These are phyloP conservation scores for Malaclemys terrapin DNA, from an alignment of 2,113 vertebrate genomes.

Conservation along the genomic window DNA sequence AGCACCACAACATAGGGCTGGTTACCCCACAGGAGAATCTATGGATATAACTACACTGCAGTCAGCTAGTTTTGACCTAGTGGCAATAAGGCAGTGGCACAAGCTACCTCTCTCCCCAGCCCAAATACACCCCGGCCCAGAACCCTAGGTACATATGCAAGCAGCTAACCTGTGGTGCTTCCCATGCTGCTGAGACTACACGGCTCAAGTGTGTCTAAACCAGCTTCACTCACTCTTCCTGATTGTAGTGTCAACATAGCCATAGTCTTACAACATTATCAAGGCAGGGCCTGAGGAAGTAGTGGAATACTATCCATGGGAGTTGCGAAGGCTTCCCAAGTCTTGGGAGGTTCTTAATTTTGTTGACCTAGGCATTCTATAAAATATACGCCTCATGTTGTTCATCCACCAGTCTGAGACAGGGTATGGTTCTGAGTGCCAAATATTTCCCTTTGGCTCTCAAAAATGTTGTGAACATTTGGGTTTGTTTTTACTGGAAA, in stretches of 20 bases:
- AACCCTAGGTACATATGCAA: neutral
- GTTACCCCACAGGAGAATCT: neutral
- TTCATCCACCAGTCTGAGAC: neutral
- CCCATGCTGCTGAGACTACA: neutral
- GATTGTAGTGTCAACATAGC: neutral
- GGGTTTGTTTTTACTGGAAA: conserved; percentile 1
- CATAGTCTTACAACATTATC: too few species aligned
- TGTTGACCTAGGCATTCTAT: neutral
- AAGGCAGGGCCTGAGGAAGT: too few species aligned
- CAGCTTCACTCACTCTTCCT: neutral
- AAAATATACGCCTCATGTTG: neutral
- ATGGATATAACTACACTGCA: neutral
- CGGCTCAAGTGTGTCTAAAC: neutral
- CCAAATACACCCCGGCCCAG: neutral
- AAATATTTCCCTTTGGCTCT: conserved; percentile 27
- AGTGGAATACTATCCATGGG: too few species aligned
- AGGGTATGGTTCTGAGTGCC: neutral
- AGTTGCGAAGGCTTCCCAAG: neutral
- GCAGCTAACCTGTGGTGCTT: neutral
- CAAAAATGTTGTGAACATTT: conserved; percentile 21
- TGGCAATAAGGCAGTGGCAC: neutral
- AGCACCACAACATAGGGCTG: neutral
- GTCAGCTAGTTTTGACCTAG: neutral
- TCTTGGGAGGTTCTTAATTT: neutral
- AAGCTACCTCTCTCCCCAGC: neutral